Conservation (phyloP, 2,888 invertebrate species). For the Lydus trimaculatus region DNA sequence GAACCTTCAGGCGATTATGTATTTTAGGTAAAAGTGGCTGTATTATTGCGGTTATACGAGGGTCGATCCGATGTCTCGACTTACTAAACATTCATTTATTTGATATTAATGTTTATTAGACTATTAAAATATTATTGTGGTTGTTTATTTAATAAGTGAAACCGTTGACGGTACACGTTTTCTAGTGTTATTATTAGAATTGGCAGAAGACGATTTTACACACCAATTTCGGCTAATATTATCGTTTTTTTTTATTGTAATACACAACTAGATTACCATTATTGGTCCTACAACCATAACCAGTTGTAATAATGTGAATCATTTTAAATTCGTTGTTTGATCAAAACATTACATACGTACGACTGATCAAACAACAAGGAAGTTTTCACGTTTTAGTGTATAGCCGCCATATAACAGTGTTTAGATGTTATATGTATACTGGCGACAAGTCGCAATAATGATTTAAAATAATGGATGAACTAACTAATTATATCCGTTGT, state of each 20-base stretch:
- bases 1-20: neutral
- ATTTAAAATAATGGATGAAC: slow-evolving; percentile 54
- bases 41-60: neutral
- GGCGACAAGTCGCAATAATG: slow-evolving; percentile 31
- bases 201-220: slow-evolving; percentile 12
- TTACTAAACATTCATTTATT: slow-evolving; percentile 37
- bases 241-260: slow-evolving; percentile 1
- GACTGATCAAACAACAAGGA: neutral
- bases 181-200: slow-evolving; percentile 21
- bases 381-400: neutral
- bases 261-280: neutral
- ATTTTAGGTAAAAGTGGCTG: neutral
- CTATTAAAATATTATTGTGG: slow-evolving; percentile 34
- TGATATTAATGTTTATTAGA: slow-evolving; percentile 28
- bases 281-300: neutral
- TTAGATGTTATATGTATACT: slow-evolving; percentile 31
- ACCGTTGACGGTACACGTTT: slow-evolving; percentile 18
- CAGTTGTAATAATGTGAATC: neutral
- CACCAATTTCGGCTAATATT: neutral
- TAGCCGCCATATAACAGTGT: neutral
- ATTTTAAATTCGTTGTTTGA: neutral
- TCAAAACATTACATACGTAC: neutral
- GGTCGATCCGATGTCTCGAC: slow-evolving; percentile 4
- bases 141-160: slow-evolving; percentile 28
- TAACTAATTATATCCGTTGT: slow-evolving; percentile 57